Evolutionary conservation across 92 coral and sea anemone species (phyloP).

Genomic region (Nematostella vectensis): DNA sequence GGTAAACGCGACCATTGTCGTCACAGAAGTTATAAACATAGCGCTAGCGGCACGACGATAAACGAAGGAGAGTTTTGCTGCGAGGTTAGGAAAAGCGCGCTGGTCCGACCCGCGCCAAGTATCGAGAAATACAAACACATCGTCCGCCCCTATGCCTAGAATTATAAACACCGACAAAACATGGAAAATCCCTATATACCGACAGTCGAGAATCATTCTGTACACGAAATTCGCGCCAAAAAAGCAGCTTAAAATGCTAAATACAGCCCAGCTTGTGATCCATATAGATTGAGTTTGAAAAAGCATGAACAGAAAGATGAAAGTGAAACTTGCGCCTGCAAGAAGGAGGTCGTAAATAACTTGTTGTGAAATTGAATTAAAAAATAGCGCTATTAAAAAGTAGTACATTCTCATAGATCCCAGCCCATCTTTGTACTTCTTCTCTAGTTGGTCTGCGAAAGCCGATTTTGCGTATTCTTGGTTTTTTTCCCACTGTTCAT

Average conservation of each 20-base stretch:
- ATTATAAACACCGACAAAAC: constrained; percentile 92
- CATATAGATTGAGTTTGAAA: constrained; percentile 84
- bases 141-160: constrained; percentile 93
- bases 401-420: constrained; percentile 60
- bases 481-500: constrained; percentile 55
- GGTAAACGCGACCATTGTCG: constrained; percentile 85
- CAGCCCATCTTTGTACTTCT: constrained; percentile 59
- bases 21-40: constrained; percentile 88
- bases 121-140: constrained; percentile 91
- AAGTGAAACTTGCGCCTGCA: constrained; percentile 90
- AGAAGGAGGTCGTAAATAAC: constrained; percentile 82
- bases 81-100: constrained; percentile 45
- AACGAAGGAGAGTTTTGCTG: constrained; percentile 67
- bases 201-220: constrained; percentile 77
- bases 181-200: constrained; percentile 89
- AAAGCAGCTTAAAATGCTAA: constrained; percentile 80
- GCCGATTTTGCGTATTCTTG: constrained; percentile 62
- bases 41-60: constrained; percentile 86
- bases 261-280: constrained; percentile 95
- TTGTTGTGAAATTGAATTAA: constrained; percentile 83
- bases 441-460: constrained; percentile 55
- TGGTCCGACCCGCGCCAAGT: constrained; percentile 75
- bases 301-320: constrained; percentile 78
- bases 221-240: constrained; percentile 83
- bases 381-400: constrained; percentile 73